Conservation (phyloP, 2,113 vertebrate species). For the Arenaria interpres region DNA sequence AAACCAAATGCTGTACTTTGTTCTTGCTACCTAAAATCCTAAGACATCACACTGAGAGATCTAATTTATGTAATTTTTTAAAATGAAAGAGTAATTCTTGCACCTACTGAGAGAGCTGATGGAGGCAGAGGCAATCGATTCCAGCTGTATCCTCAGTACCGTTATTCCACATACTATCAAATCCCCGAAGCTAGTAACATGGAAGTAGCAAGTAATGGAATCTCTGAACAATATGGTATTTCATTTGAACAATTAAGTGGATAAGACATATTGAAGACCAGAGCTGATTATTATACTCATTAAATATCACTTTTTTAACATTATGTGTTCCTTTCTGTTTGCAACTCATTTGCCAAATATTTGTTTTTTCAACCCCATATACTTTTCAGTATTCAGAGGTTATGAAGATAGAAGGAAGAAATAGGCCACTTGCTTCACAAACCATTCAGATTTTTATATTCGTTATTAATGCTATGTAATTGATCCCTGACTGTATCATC, state of each 20-base stretch:
- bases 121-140: not conserved
- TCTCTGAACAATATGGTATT: not conserved
- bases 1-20: not conserved
- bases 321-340: not conserved
- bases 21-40: not conserved
- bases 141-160: not conserved
- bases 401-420: not conserved
- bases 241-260: not conserved
- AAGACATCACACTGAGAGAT: not conserved
- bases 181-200: not conserved
- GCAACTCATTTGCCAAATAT: not conserved
- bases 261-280: not conserved
- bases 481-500: not conserved
- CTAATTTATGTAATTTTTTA: not conserved
- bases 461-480: not conserved
- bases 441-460: not conserved
- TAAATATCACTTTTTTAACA: not conserved
- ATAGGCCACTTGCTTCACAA: not conserved
- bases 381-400: not conserved
- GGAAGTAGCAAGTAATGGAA: not conserved
- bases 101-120: not conserved
- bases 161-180: not conserved
- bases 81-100: not conserved
- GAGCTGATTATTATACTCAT: not conserved
- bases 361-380: not conserved